Base-by-base conservation (phyloP, 1,140 invertebrate genomes). In the Bombus superbus region DNA sequence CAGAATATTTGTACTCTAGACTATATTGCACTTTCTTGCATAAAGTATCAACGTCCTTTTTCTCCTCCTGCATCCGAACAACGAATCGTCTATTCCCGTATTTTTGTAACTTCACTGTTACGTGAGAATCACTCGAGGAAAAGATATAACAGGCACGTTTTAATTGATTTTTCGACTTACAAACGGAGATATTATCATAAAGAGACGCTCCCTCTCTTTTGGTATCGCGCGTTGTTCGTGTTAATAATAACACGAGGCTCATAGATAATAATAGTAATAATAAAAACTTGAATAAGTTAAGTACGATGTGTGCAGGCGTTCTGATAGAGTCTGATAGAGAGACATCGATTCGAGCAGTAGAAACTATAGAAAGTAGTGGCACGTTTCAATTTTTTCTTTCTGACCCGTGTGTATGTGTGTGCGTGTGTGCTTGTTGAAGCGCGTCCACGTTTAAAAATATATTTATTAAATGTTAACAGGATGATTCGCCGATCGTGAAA, bases 401-500 rank as follows among this genome's bases (percentile, higher is more conserved):
- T 42, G 42, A 18, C 32, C 25, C 10, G n/a, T 9, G 15, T 22
- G 32, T 53, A 22, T 53, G 47, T 53, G 47, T 15, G 47, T 22
- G 47, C 47, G 47, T 53, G 42, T 40, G 38, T 44, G 28, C 2
- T n/a, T 68, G 59, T n/a, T 62, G 59, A 53, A 42, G 53, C 83
- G 53, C 35, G 18, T 10, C 66, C 28, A 6, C 6, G 53, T 22
- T 66, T 4, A 64, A 47, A 80, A 72, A 53, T 85, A 69, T 73
- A 80, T 72, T 80, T 85, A 47, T 80, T 44, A 42, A 22, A 44
- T 13, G 6, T 22, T 44, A 85, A 80, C 32, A 11, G 77, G 53
- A 72, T 35, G 76, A 80, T 79, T 72, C 59, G 32, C 42, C 38
- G 28, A 71, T 47, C 75, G 83, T 38, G 83, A 85, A 85, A 85